These are phyloP conservation scores for Delphinus delphis DNA, from an alignment of 2,113 vertebrate genomes.

Conservation along the genomic window DNA sequence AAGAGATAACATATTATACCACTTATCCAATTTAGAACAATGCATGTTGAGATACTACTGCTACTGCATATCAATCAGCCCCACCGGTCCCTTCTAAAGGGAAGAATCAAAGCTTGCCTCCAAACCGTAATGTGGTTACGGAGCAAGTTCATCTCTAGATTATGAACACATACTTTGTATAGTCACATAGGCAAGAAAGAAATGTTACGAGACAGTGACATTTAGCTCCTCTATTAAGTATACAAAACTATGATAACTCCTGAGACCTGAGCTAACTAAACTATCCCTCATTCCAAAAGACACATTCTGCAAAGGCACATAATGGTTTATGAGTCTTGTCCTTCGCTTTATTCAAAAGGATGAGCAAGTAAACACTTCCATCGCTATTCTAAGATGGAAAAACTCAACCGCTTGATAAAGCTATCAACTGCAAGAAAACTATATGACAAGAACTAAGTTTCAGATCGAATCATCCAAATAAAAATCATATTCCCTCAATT, in stretches of 20 bases:
- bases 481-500: constrained; percentile 74
- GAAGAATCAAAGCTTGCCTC: constrained; percentile 25
- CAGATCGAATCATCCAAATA: constrained; percentile 35
- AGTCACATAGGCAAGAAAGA: constrained; percentile 38
- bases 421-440: constrained; percentile 25
- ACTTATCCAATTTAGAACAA: constrained; percentile 51
- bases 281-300: constrained; percentile 31
- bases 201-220: background rate
- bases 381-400: constrained; percentile 25
- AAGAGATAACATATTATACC: constrained; percentile 27
- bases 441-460: constrained; percentile 30
- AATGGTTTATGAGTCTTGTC: background rate
- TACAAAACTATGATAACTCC: constrained; percentile 51
- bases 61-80: constrained; percentile 23
- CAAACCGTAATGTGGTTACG: constrained; percentile 24
- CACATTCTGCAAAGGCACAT: background rate
- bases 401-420: constrained; percentile 25
- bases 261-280: constrained; percentile 57
- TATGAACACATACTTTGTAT: constrained; percentile 46
- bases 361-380: constrained; percentile 4
- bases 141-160: constrained; percentile 42
- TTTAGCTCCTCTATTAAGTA: constrained; percentile 16
- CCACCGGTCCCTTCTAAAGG: constrained; percentile 43
- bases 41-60: background rate
- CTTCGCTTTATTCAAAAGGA: constrained; percentile 28